Evolutionary conservation across 2,797 vertebrate genomes (phyloP), one percentile per base, ranked within the genome.

Genomic region (Gallinago nigripennis): DNA sequence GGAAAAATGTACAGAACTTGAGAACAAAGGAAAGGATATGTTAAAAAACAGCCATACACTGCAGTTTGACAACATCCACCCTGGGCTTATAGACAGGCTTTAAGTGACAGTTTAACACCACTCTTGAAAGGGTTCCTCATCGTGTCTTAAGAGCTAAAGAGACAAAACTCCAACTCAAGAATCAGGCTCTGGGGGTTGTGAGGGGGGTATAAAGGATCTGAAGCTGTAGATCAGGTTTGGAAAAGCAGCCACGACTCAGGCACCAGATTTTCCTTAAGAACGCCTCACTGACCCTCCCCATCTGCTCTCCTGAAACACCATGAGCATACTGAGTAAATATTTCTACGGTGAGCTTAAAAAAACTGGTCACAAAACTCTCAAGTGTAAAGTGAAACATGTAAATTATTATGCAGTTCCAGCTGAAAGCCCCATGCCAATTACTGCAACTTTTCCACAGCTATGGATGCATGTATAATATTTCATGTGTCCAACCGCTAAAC

Each of bases 321-420:
- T 0, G 4, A 20, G 31, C 4, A 2, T 8, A 33, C 2, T 1
- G 3, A 71, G n/a, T 13, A 61, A 78, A n/a, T 0, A 2, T 13
- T 82, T 51, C 51, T 39, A n/a, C 4, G 8, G 12, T 24, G 68
- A 84, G 10, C 27, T 54, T 35, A 21, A 60, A 72, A 72, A 25
- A 24, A 57, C 31, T 6, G 18, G 18, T 21, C 20, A 54, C 48
- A 63, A 50, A 56, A 48, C 45, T 53, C 60, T 43, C 8, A 31
- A 56, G 31, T 6, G 3, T 33, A 4, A 58, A 75, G 33, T 4
- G 11, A 20, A 58, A 71, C 11, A 21, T 2, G 1, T 20, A 24
- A 64, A 19, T 28, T 17, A 45, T 14, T 43, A 19, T 35, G 69
- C 50, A 53, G 19, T 31, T 56, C 56, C 50, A 70, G 46, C 27